phyloP scores from a whole-genome alignment of 1,140 invertebrate genomes.

The Brachionus plicatilis region DNA sequence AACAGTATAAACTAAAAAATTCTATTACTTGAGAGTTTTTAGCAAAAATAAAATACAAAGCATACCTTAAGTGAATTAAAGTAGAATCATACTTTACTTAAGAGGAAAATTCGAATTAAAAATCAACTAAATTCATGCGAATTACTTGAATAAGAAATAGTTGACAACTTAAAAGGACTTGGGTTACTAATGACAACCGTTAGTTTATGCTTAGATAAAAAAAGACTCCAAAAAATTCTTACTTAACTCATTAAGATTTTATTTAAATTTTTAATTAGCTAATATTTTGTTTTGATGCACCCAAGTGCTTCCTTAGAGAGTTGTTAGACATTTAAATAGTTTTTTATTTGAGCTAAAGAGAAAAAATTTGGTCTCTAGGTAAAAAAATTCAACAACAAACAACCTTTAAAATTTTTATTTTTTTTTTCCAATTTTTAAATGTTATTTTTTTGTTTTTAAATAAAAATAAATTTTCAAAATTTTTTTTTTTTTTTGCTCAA shows the following conservation, averaged over 20 bases:
- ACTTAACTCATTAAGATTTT: neutral
- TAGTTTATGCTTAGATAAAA: neutral
- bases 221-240: neutral
- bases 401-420: neutral
- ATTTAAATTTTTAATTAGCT: neutral
- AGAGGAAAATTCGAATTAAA: neutral
- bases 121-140: neutral
- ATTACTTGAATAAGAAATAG: neutral
- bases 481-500: neutral
- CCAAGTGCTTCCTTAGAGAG: neutral
- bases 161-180: neutral
- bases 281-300: neutral
- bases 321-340: neutral
- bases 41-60: neutral
- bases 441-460: too few relatives aligned
- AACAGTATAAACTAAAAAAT: neutral
- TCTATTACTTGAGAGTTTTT: neutral
- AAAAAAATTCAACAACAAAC: neutral
- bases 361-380: neutral
- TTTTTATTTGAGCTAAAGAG: neutral
- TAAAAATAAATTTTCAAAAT: too few relatives aligned
- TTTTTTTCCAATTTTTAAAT: neutral
- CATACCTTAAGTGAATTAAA: neutral
- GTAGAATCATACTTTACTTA: neutral
- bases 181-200: neutral